Percentiles rank a stretch among this genome's conserved stretches.
phyloP scores from a whole-genome alignment of 2,113 vertebrate genomes.

The Malurus cyaneus region DNA sequence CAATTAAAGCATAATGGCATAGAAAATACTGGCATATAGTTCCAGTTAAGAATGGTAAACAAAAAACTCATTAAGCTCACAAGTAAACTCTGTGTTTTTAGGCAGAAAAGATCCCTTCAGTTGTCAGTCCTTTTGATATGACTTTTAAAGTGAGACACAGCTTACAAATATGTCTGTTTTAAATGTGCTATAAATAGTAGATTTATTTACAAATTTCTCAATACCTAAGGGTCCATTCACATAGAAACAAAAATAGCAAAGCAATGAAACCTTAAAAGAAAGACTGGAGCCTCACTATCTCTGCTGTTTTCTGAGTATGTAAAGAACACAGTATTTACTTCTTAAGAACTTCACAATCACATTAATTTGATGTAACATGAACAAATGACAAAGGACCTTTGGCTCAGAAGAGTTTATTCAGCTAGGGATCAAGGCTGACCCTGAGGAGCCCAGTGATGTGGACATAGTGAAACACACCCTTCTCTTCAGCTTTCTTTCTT shows the following conservation, averaged over 20 bases:
- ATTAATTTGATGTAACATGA: background rate
- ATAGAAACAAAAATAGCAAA: background rate
- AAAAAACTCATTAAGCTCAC: background rate
- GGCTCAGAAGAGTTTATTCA: background rate
- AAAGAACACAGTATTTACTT: background rate
- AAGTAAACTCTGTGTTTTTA: background rate
- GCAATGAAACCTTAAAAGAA: background rate
- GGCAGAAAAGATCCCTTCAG: background rate
- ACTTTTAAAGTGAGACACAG: background rate
- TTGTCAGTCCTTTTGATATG: background rate
- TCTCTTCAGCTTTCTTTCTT: background rate
- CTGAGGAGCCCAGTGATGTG: background rate
- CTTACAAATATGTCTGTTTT: background rate
- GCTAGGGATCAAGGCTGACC: background rate
- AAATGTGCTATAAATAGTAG: background rate
- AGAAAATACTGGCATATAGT: background rate
- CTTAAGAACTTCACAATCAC: background rate
- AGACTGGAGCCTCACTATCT: background rate
- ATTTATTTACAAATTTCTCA: background rate
- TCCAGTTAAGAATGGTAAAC: background rate
- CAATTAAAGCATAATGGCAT: background rate
- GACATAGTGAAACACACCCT: fast-evolving
- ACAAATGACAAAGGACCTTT: background rate
- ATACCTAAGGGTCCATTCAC: background rate
- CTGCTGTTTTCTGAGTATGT: background rate